Evolutionary conservation across 1,140 invertebrate genomes (phyloP), one percentile per base, ranked within the genome.

Genomic region (Bombus pascuorum): DNA sequence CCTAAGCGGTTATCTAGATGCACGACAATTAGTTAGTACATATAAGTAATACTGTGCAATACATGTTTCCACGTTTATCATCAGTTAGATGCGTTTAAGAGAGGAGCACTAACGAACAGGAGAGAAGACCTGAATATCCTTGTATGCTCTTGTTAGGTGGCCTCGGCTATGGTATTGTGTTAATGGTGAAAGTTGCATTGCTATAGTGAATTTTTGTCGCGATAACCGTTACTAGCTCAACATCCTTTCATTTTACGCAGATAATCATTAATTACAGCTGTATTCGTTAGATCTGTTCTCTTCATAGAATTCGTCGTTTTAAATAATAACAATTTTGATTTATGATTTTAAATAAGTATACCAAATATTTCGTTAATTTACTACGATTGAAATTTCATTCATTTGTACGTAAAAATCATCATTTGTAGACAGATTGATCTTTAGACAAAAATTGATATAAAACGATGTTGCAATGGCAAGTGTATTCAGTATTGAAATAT

Each of bases 151-250:
- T 57, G 76, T 76, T 66, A 68, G 28, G 3, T 32, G 73, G 22
- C 59, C 73, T 53, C 59, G 34, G 18, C 15, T 47, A 39, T 32
- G 42, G 73, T 47, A 32, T 53, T 76, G 59, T 42, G n/a, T 59
- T 73, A 76, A 76, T 62, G 39, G 81, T 68, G 62, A 83, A 76
- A 83, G 81, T 83, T 37, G 70, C 70, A 62, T 34, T 9, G 22
- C 22, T 28, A 2, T 44, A 18, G 39, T 3, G 8, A 73, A 81
- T 81, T 81, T 81, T 81, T 81, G 80, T 62, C 70, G 18, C 53
- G n/a, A 73, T 62, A 5, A 59, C 65, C 53, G 70, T 68, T 71
- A 62, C 53, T 18, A n/a, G 68, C 47, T 72, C 42, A 32, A 15
- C 34, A 25, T 1, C 28, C 66, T 59, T 71, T 37, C 68, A 22